Percentiles rank a stretch among this genome's conserved stretches.
phyloP scores from a whole-genome alignment of 2,113 vertebrate genomes.

The Camelus dromedarius region DNA sequence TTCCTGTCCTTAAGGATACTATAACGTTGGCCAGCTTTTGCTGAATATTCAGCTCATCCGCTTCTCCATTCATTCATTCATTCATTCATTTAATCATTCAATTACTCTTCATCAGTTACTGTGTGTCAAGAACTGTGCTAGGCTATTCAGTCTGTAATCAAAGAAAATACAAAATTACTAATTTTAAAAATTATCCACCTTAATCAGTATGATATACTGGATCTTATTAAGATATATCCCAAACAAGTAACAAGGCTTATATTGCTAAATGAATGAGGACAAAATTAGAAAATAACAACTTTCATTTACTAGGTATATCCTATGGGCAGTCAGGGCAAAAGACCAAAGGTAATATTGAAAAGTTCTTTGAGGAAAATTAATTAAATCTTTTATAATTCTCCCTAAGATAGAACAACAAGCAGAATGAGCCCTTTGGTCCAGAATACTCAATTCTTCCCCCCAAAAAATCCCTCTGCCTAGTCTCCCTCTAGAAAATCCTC shows the following conservation, averaged over 20 bases:
- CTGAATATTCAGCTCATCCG: background rate
- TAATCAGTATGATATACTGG: background rate
- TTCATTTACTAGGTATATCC: background rate
- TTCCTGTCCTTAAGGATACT: background rate
- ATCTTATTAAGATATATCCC: background rate
- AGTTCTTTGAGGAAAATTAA: background rate
- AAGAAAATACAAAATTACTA: background rate
- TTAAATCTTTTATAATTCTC: background rate
- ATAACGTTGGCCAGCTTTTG: background rate
- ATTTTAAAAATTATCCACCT: background rate
- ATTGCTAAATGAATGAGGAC: background rate
- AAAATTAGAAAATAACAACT: slow-evolving; percentile 25
- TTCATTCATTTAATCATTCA: background rate
- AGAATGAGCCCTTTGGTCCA: background rate
- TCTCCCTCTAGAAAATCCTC: background rate
- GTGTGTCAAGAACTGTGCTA: background rate
- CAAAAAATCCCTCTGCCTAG: background rate
- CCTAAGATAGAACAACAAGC: background rate
- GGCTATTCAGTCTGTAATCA: background rate
- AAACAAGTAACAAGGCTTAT: background rate
- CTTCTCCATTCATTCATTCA: background rate
- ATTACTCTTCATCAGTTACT: background rate
- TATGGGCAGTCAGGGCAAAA: background rate
- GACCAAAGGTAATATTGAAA: background rate
- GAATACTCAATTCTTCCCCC: background rate